phyloP scores from a whole-genome alignment of 1,140 invertebrate genomes.

The Drosophila saltans region DNA sequence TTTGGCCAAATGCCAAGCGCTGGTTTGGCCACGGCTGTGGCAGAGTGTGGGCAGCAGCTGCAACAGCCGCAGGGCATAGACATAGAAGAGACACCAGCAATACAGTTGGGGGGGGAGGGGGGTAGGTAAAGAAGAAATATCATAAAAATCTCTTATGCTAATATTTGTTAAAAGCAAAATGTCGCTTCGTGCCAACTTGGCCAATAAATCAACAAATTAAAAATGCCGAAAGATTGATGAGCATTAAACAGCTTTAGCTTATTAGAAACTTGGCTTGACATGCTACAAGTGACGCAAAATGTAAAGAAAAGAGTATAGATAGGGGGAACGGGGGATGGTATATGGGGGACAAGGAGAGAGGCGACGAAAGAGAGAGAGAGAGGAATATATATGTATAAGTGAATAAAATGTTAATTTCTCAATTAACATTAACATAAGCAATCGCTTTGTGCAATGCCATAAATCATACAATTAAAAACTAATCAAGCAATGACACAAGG shows the following conservation, averaged over 20 bases:
- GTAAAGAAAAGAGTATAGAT: constrained; percentile 12
- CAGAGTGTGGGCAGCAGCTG: constrained; percentile 54
- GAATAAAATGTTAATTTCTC: constrained; percentile 75
- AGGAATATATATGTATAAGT: constrained; percentile 27
- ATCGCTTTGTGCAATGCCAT: constrained; percentile 73
- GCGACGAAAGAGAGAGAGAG: background rate
- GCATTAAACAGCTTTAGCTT: constrained; percentile 49
- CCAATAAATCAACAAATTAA: constrained; percentile 76
- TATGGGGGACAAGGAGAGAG: background rate
- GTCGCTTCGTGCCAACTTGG: constrained; percentile 71
- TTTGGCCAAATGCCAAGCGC: constrained; percentile 19
- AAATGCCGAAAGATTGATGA: constrained; percentile 73
- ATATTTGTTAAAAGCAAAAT: constrained; percentile 79
- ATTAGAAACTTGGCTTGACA: constrained; percentile 41
- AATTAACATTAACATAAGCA: constrained; percentile 73
- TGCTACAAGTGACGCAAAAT: constrained; percentile 19
- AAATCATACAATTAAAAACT: constrained; percentile 81
- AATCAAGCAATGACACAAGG: constrained; percentile 78
- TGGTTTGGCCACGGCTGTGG: constrained; percentile 23
- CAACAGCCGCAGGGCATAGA: constrained; percentile 42
- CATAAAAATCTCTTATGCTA: constrained; percentile 71
- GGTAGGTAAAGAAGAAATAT: constrained; percentile 17
- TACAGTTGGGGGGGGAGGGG: too few species aligned
- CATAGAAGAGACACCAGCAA: constrained; percentile 7
- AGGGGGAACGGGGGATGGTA: background rate